Conservation (phyloP, 2,113 vertebrate species). For the Eolophus roseicapilla region DNA sequence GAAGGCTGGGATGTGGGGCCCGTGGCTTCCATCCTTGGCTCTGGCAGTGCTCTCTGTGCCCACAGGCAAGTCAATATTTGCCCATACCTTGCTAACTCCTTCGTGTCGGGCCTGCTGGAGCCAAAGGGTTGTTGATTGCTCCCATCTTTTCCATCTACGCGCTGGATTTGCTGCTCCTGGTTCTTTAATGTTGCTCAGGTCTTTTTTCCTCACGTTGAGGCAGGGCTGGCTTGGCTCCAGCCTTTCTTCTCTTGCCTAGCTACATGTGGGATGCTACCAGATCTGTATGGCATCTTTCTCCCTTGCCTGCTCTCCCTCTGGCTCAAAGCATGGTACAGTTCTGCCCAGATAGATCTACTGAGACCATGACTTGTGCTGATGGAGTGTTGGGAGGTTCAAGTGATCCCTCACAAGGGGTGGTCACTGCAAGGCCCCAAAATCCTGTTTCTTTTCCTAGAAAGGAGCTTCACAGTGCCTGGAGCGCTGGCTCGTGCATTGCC, state of each 20-base stretch:
- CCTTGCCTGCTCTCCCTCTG: not conserved
- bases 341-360: not conserved
- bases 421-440: not conserved
- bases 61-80: not conserved
- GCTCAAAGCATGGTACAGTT: not conserved
- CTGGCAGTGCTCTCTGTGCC: not conserved
- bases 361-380: not conserved
- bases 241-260: not conserved
- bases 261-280: not conserved
- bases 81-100: not conserved
- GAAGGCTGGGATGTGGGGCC: not conserved
- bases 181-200: not conserved
- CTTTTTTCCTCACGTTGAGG: not conserved
- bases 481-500: rapidly evolving
- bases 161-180: not conserved
- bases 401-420: rapidly evolving
- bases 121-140: not conserved
- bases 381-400: not conserved
- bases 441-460: not conserved
- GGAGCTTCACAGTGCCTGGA: not conserved
- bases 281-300: not conserved
- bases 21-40: not conserved
- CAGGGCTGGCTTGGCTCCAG: not conserved
- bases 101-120: not conserved
- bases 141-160: not conserved